Base-by-base conservation (phyloP, 2,888 invertebrate species). In the Tetrapedia diversipes region DNA sequence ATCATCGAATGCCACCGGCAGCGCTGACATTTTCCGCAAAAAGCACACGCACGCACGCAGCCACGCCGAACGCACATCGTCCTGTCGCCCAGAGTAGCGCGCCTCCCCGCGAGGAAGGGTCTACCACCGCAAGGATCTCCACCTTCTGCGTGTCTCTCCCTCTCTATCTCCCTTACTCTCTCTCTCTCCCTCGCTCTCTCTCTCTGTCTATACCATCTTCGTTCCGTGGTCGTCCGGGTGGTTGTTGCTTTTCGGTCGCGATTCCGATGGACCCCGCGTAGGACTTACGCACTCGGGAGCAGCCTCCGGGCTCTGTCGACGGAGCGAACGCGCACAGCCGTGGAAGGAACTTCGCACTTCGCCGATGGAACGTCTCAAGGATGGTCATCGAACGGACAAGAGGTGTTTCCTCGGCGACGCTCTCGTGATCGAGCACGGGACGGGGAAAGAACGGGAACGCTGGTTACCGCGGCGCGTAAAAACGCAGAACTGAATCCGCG, bases 1-100 rank as follows among this genome's bases (percentile, higher is more conserved):
- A 90, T 90, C 90, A 90, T 90, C 89, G 87, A 90, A 87, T 88
- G 90, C 90, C 90, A 90, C 86, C 86, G 86, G 85, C 90, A 90
- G 90, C 81, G 86, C 86, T 86, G 87, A 88, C 87, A 86, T 88
- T 89, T 88, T 88, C 88, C 89, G 86, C 88, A 88, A 88, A 88
- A 90, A 88, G 85, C 87, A 88, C 89, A 86, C 85, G 86, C 87
- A 86, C 81, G 83, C 72, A 82, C 80, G 83, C 87, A 80, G 79
- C 76, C 79, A 82, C n/a, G n/a, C 82, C 79, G 84, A 73, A 79
- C 80, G 78, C 86, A 80, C 82, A 76, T 76, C 71, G 78, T 70
- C 77, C 65, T 77, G 61, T 68, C 74, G 78, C 53, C 19, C 63
- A 34, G 61, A 45, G 47, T 27, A 43, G 19, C 59, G 53, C 22